Conservation (phyloP, 2,888 invertebrate genomes). For the Drosophila suboccidentalis region DNA sequence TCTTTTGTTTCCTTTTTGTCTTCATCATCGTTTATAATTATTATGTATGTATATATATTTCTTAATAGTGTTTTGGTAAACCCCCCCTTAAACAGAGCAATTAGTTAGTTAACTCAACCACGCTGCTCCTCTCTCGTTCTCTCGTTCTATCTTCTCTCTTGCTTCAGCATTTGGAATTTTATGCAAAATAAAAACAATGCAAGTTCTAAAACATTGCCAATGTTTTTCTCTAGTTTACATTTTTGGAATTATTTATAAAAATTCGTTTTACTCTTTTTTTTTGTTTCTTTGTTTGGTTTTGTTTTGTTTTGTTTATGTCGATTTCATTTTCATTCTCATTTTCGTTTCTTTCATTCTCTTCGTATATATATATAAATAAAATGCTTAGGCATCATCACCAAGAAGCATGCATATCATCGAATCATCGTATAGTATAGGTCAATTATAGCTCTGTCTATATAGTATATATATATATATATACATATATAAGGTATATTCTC, state of each 20-base stretch:
- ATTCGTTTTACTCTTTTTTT: conserved; percentile 59
- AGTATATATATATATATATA: conserved; percentile 28
- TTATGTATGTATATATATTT: conserved; percentile 30
- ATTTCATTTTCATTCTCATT: conserved; percentile 23
- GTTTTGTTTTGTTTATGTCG: conserved; percentile 19
- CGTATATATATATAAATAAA: conserved; percentile 58
- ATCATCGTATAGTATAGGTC: conserved; percentile 38
- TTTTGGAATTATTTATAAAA: conserved; percentile 72
- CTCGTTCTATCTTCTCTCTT: conserved; percentile 17
- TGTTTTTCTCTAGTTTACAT: conserved; percentile 41
- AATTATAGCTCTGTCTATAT: conserved; percentile 36
- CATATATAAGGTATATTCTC: conserved; percentile 46
- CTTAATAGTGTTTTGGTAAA: conserved; percentile 41
- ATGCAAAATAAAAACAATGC: conserved; percentile 55
- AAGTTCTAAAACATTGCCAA: conserved; percentile 50
- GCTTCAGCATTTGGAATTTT: conserved; percentile 72
- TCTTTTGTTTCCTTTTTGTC: conserved; percentile 13
- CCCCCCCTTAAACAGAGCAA: conserved; percentile 54
- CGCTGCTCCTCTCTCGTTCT: conserved; percentile 32
- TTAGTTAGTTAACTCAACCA: conserved; percentile 61
- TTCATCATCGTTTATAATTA: conserved; percentile 36
- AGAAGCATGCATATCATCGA: conserved; percentile 29
- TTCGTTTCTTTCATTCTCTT: conserved; percentile 24
- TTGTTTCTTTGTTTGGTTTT: conserved; percentile 17
- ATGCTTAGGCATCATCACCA: conserved; percentile 39